Evolutionary conservation across 1,140 invertebrate species (phyloP).

Genomic region (Gryllus bimaculatus): DNA sequence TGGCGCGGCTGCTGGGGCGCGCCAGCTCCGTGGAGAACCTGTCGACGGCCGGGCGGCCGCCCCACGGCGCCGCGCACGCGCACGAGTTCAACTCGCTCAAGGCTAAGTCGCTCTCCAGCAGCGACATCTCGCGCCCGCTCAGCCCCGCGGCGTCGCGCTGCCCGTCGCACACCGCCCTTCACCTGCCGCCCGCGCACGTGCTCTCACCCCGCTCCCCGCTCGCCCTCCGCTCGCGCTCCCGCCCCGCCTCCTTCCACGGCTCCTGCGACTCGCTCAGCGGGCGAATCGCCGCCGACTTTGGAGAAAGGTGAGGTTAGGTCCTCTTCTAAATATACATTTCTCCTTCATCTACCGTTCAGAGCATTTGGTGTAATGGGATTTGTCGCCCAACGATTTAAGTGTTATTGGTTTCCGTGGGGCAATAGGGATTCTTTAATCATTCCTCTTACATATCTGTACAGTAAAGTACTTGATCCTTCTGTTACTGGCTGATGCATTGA

Average conservation of each 20-base stretch:
- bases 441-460: no score
- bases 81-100: constrained; percentile 26
- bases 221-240: neutral
- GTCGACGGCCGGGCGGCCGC: constrained; percentile 1
- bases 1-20: constrained; percentile 35
- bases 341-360: no score
- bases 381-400: no score
- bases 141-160: constrained; percentile 6
- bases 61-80: neutral
- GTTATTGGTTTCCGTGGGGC: no score
- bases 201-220: neutral
- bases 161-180: constrained; percentile 2
- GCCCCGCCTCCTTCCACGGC: constrained; percentile 28
- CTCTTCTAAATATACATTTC: no score
- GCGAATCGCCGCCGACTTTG: constrained; percentile 12
- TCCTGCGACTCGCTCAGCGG: constrained; percentile 28
- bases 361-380: no score
- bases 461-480: no score
- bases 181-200: neutral
- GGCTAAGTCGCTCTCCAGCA: constrained; percentile 31
- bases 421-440: no score
- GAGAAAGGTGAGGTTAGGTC: neutral
- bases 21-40: constrained; percentile 36
- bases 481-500: no score
- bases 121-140: constrained; percentile 30